Conservation (phyloP, 2,113 vertebrate genomes). For the Alexandromys fortis region DNA sequence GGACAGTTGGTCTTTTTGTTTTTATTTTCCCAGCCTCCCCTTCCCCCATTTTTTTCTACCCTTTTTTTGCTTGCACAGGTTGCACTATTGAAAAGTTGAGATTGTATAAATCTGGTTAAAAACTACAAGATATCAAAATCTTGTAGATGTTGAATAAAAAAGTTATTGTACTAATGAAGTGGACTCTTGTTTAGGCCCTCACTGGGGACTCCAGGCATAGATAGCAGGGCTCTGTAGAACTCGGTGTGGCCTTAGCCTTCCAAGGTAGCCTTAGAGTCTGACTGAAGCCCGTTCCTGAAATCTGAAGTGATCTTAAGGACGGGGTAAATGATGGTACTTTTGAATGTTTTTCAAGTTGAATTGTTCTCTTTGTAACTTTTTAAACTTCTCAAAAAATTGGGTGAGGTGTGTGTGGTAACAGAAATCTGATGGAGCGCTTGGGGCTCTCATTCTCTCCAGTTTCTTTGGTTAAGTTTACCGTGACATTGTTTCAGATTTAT, state of each 20-base stretch:
- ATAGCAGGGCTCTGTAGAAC: slow-evolving; percentile 42
- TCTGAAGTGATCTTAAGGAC: neutral
- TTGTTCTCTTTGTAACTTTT: slow-evolving; percentile 13
- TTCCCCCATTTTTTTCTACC: slow-evolving; percentile 81
- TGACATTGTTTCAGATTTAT: slow-evolving; percentile 34
- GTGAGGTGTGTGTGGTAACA: neutral
- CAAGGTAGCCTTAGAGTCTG: slow-evolving; percentile 68
- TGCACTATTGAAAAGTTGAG: slow-evolving; percentile 96
- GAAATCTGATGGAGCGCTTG: neutral
- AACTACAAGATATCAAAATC: slow-evolving; percentile 90
- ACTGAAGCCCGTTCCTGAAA: neutral
- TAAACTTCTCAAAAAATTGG: neutral
- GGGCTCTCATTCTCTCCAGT: neutral
- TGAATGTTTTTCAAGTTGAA: neutral
- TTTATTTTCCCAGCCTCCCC: slow-evolving; percentile 70
- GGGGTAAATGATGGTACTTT: neutral
- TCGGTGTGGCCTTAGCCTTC: slow-evolving; percentile 60
- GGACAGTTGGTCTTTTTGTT: slow-evolving; percentile 84
- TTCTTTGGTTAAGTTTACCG: neutral
- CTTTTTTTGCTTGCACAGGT: slow-evolving; percentile 92
- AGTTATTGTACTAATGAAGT: slow-evolving; percentile 89
- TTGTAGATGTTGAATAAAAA: slow-evolving; percentile 96
- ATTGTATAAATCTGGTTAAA: slow-evolving; percentile 94
- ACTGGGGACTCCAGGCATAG: slow-evolving; percentile 58
- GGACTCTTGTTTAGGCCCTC: slow-evolving; percentile 86